Conservation (phyloP, 2,797 vertebrate genomes). For the Gila robusta region DNA sequence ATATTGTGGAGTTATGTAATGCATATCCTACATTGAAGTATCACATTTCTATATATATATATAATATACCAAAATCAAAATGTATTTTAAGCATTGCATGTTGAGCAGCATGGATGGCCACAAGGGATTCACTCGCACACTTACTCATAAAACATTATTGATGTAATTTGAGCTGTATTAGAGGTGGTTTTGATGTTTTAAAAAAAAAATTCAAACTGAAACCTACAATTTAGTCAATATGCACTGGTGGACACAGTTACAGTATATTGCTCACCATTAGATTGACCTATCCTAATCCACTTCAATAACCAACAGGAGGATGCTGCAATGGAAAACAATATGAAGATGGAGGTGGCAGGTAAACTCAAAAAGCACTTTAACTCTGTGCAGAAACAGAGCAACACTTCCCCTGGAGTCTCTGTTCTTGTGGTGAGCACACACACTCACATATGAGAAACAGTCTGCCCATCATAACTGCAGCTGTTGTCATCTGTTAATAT, state of each 20-base stretch:
- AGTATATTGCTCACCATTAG: not conserved
- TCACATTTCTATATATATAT: not conserved
- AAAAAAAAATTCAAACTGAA: not conserved
- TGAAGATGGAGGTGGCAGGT: slow-evolving; percentile 95
- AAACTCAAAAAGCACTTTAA: slow-evolving; percentile 98
- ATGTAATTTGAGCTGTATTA: not conserved
- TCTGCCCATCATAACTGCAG: slow-evolving; percentile 2
- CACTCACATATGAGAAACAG: slow-evolving; percentile 35
- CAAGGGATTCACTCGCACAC: not conserved
- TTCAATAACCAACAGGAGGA: slow-evolving; percentile 82
- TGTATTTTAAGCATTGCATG: not conserved
- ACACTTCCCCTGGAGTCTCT: slow-evolving; percentile 89
- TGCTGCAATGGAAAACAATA: slow-evolving; percentile 88
- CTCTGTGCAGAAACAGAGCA: slow-evolving; percentile 87
- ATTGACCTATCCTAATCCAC: not conserved
- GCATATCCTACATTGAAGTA: not conserved
- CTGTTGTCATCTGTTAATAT: not conserved
- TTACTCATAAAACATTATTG: not conserved
- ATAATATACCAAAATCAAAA: not conserved
- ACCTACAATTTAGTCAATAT: not conserved
- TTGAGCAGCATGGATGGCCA: not conserved
- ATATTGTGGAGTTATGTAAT: not conserved
- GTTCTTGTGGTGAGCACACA: slow-evolving; percentile 91
- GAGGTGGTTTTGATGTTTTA: not conserved
- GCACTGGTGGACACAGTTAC: not conserved